Evolutionary conservation across 92 coral and sea anemone genomes (phyloP).

Genomic region (Palythoa caribaeorum): DNA sequence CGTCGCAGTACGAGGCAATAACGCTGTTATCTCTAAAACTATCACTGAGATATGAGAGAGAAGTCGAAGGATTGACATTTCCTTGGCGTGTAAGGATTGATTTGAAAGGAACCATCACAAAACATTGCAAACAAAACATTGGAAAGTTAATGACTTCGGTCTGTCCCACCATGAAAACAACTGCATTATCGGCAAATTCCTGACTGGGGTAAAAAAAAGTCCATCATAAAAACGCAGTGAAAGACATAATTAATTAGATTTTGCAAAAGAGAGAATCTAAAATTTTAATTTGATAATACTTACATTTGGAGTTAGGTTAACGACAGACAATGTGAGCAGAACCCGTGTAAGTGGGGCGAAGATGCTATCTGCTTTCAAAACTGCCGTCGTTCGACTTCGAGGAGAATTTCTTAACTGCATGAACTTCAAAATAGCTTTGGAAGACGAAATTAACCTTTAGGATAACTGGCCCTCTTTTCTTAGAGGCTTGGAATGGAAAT

Average conservation of each 20-base stretch:
- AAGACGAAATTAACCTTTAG: constrained; percentile 56
- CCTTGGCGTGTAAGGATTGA: background rate
- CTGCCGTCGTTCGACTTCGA: constrained; percentile 76
- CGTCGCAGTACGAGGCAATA: background rate
- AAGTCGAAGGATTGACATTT: background rate
- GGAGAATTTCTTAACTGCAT: constrained; percentile 73
- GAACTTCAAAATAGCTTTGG: constrained; percentile 66
- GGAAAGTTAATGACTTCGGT: background rate
- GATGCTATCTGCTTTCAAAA: constrained; percentile 64
- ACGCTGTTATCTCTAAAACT: background rate
- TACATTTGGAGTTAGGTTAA: constrained; percentile 35
- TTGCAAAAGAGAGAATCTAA: background rate
- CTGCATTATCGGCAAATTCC: constrained; percentile 21
- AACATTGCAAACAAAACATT: constrained; percentile 41
- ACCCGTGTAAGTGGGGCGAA: constrained; percentile 24
- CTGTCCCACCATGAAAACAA: constrained; percentile 19
- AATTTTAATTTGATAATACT: background rate
- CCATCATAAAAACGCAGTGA: background rate
- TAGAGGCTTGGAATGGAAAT: constrained; percentile 11
- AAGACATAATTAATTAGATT: background rate
- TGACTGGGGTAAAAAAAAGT: constrained; percentile 35
- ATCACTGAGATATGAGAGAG: background rate
- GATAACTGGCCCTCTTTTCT: constrained; percentile 34
- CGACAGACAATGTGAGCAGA: constrained; percentile 40
- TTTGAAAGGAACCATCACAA: constrained; percentile 12